These are phyloP conservation scores for Aphyosemion australe DNA, from an alignment of 2,113 vertebrate genomes.

Conservation along the genomic window DNA sequence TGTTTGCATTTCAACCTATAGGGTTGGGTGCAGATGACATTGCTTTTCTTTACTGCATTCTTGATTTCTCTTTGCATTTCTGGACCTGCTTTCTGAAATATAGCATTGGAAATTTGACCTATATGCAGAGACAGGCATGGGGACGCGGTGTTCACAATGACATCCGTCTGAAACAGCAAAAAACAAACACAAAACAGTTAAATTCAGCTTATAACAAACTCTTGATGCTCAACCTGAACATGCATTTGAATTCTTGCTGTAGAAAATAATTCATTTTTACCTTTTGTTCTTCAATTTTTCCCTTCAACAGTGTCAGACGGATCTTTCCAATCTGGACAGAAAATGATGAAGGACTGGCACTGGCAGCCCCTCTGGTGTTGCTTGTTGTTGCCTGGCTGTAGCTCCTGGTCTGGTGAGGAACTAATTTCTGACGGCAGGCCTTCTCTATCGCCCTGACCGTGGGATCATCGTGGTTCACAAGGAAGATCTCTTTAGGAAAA, in stretches of 20 bases:
- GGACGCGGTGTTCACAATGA: constrained; percentile 78
- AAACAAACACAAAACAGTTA: not conserved
- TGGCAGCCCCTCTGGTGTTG: not conserved
- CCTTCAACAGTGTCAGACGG: constrained; percentile 65
- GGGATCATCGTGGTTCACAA: constrained; percentile 83
- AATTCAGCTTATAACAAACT: no score
- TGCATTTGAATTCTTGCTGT: not conserved
- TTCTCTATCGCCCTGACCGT: constrained; percentile 81
- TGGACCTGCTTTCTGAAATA: constrained; percentile 68
- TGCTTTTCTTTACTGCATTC: fast-evolving
- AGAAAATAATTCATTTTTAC: constrained; percentile 70
- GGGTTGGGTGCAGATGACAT: constrained; percentile 50
- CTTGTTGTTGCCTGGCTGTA: constrained; percentile 10
- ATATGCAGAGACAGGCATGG: fast-evolving
- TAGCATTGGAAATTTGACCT: constrained; percentile 30
- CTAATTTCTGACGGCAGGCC: constrained; percentile 65
- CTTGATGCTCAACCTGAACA: no score
- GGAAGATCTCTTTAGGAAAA: constrained; percentile 69
- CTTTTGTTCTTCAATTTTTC: constrained; percentile 69
- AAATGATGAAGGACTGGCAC: fast-evolving
- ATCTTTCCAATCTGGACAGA: constrained; percentile 29
- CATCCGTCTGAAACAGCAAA: constrained; percentile 72
- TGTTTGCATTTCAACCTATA: constrained; percentile 27
- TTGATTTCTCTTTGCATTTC: constrained; percentile 52
- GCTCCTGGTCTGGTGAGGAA: fast-evolving